Conservation (phyloP, 2,113 vertebrate genomes). For the Ailuropoda melanoleuca region DNA sequence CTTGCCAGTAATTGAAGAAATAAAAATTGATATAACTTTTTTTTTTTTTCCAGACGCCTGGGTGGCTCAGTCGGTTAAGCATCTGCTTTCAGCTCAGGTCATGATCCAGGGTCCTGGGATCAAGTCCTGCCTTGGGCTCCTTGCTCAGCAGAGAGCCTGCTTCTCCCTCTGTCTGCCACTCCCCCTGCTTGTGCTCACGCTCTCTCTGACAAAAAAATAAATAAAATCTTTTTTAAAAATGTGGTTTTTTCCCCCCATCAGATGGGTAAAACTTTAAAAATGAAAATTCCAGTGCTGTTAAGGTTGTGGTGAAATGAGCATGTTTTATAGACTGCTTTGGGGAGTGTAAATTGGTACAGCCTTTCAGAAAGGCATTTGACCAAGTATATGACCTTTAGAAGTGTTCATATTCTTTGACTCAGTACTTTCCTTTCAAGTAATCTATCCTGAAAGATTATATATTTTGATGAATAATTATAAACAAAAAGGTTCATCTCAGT, state of each 20-base stretch:
- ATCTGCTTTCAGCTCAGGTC: background rate
- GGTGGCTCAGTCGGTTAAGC: too few species aligned
- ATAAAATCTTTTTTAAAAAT: background rate
- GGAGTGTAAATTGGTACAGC: background rate
- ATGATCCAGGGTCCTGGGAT: background rate
- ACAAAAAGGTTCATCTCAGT: background rate
- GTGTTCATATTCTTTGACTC: constrained; percentile 16
- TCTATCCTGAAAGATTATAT: constrained; percentile 16
- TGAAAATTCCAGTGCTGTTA: background rate
- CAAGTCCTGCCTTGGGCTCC: background rate
- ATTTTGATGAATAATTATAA: constrained; percentile 44
- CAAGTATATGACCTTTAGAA: background rate
- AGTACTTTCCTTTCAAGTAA: constrained; percentile 19
- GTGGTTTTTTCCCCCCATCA: background rate
- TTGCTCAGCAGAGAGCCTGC: background rate
- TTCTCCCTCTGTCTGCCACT: too few species aligned
- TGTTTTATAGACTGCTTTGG: background rate
- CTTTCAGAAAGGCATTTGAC: constrained; percentile 18
- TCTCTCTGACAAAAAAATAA: background rate
- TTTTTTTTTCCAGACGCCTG: too few species aligned
- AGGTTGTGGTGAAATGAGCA: constrained; percentile 26
- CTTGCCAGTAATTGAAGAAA: background rate
- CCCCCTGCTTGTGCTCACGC: too few species aligned
- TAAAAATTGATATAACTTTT: constrained; percentile 16
- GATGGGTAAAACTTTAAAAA: background rate